Conservation (phyloP, 37 sponge, comb jelly and placozoan genomes). For the Mnemiopsis leidyi region DNA sequence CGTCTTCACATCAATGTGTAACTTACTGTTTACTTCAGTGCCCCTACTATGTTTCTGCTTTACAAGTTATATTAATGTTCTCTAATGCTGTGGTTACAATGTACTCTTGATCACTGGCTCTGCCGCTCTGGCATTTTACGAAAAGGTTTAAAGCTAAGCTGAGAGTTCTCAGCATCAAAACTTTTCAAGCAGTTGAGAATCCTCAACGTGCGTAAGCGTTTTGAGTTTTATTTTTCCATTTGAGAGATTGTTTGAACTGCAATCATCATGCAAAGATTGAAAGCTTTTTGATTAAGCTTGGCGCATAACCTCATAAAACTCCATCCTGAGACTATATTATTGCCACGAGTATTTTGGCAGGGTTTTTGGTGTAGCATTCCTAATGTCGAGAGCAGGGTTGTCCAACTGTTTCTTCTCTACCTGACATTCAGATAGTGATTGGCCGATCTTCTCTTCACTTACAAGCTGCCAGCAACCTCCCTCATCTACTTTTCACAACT, state of each 20-base stretch:
- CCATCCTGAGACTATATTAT: not conserved
- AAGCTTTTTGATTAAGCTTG: not conserved
- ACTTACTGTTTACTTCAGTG: not conserved
- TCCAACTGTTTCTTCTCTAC: not conserved
- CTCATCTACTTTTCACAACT: not conserved
- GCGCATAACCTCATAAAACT: not conserved
- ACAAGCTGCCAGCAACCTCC: not conserved
- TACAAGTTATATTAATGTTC: constrained; percentile 14
- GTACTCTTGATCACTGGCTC: constrained; percentile 53
- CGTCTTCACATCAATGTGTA: not conserved
- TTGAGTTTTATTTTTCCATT: not conserved
- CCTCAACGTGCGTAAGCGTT: not conserved
- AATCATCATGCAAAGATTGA: not conserved
- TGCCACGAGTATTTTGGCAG: not conserved
- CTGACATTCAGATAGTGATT: not conserved
- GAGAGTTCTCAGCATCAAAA: constrained; percentile 43
- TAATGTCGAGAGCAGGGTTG: not conserved
- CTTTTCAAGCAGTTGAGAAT: not conserved
- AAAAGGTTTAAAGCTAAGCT: constrained; percentile 42
- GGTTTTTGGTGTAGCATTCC: not conserved
- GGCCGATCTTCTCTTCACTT: not conserved
- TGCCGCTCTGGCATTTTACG: constrained; percentile 57
- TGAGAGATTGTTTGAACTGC: not conserved
- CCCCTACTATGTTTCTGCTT: constrained; percentile 46
- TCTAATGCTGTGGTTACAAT: constrained; percentile 52